These are phyloP conservation scores for Epizoanthus scotinus DNA, from an alignment of 92 coral and sea anemone species.

Conservation along the genomic window DNA sequence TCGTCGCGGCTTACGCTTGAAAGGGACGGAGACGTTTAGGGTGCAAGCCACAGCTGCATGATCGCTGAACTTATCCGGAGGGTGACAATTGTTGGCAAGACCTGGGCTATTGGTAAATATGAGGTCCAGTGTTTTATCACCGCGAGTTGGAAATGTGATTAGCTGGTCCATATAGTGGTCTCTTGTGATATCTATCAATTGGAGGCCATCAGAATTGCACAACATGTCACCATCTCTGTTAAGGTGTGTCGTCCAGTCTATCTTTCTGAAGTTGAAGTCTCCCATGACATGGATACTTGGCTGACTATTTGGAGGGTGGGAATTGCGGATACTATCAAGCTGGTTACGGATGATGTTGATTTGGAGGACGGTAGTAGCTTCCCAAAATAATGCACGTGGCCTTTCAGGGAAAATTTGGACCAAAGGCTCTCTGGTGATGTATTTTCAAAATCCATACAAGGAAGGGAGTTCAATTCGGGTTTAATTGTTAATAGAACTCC, in stretches of 20 bases:
- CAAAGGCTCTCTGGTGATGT: slow-evolving; percentile 15
- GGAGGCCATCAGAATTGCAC: not conserved
- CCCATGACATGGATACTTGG: not conserved
- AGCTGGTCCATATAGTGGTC: slow-evolving; percentile 7
- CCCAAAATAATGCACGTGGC: slow-evolving; percentile 10
- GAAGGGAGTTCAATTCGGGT: not conserved
- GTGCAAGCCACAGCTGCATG: not conserved
- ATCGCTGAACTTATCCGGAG: not conserved
- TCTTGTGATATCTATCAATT: not conserved
- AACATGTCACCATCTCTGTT: slow-evolving; percentile 7
- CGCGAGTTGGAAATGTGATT: not conserved
- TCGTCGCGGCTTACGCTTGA: not conserved
- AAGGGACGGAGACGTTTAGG: not conserved
- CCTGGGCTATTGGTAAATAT: slow-evolving; percentile 11
- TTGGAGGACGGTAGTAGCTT: slow-evolving; percentile 1
- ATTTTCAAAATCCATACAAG: slow-evolving; percentile 4
- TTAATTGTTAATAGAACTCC: not conserved
- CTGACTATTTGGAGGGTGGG: slow-evolving; percentile 5
- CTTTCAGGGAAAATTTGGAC: not conserved
- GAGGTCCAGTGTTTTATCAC: not conserved
- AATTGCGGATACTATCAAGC: slow-evolving; percentile 14
- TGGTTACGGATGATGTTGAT: not conserved
- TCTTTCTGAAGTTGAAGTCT: slow-evolving; percentile 2
- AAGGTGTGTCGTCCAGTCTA: not conserved
- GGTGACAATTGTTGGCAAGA: not conserved